Conservation (phyloP, 2,113 vertebrate genomes). For the Gila orcuttii region DNA sequence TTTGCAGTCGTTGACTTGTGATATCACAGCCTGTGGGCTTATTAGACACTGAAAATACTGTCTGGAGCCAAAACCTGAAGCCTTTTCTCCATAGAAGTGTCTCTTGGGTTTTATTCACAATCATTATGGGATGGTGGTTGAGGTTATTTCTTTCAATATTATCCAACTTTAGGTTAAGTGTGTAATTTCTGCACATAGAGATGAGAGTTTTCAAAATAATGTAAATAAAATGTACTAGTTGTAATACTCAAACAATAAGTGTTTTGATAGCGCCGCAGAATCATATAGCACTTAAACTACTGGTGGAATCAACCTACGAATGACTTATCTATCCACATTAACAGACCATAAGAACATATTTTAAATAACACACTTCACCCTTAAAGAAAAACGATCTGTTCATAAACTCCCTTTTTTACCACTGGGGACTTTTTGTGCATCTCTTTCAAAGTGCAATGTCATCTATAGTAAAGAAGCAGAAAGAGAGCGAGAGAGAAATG, state of each 20-base stretch:
- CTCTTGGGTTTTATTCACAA: not conserved
- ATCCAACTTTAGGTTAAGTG: not conserved
- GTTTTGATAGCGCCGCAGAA: not conserved
- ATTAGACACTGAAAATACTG: not conserved
- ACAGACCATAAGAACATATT: not conserved
- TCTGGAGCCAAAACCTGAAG: not conserved
- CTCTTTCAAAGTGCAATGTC: slow-evolving; percentile 26
- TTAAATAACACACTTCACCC: not conserved
- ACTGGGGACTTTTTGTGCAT: not conserved
- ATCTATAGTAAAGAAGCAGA: not conserved
- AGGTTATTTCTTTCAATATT: not conserved
- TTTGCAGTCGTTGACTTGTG: not conserved
- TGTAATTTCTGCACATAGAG: not conserved
- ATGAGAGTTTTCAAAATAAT: not conserved
- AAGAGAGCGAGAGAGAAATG: not conserved
- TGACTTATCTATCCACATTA: not conserved
- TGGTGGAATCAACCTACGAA: not conserved
- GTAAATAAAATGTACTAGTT: not conserved
- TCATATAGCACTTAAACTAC: not conserved
- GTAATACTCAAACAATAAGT: not conserved
- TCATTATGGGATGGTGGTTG: not conserved
- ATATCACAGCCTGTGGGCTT: slow-evolving; percentile 5
- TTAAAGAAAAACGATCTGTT: not conserved
- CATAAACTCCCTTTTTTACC: not conserved
- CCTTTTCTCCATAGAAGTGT: not conserved